Evolutionary conservation across 2,797 vertebrate species (phyloP).

Genomic region (Betta splendens): DNA sequence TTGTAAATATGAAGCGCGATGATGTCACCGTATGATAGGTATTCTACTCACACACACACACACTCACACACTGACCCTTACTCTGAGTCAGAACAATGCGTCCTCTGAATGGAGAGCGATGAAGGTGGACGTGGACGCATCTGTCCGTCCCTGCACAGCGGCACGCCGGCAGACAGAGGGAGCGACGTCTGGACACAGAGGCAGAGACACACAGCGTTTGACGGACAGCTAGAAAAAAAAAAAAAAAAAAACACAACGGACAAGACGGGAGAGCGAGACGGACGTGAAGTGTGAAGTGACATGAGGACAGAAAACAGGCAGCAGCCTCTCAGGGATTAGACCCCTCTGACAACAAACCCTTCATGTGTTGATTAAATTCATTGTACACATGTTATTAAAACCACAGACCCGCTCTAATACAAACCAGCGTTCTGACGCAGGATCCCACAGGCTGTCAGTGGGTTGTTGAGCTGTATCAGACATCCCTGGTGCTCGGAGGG

Average conservation of each 20-base stretch:
- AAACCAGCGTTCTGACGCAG: no score
- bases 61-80: background rate
- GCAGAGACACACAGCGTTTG: background rate
- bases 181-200: conserved; percentile 4
- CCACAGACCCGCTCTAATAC: no score
- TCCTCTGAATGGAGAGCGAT: conserved; percentile 34
- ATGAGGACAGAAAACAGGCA: background rate
- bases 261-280: background rate
- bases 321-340: no score
- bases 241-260: no score
- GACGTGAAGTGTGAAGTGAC: background rate
- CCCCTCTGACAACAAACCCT: no score
- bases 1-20: conserved; percentile 35
- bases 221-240: background rate
- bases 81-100: conserved; percentile 37
- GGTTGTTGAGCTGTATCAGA: no score
- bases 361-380: no score
- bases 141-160: conserved; percentile 28
- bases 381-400: no score
- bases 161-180: background rate
- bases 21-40: conserved; percentile 40
- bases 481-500: no score
- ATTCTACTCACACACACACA: conserved; percentile 6
- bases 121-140: conserved; percentile 37
- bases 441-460: no score